These are phyloP conservation scores for Pterocles burchelli DNA, from an alignment of 2,113 vertebrate genomes.

Conservation along the genomic window DNA sequence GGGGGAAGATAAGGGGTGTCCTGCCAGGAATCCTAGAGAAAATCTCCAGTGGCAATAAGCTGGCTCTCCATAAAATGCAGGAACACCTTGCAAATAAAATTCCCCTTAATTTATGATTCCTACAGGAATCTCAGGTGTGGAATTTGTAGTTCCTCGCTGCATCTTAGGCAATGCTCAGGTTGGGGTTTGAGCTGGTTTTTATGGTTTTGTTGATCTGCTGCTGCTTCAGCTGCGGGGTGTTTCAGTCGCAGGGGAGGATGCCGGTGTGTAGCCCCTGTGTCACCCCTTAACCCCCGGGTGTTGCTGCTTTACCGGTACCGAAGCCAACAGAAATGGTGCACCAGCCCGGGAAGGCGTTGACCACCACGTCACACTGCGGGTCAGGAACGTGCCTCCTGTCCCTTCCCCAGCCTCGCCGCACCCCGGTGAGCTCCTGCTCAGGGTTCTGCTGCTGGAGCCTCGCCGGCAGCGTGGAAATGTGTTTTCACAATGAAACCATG, in stretches of 20 bases:
- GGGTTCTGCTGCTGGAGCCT: not conserved
- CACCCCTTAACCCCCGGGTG: not conserved
- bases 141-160: not conserved
- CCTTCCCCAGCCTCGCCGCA: rapidly evolving
- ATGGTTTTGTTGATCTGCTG: not conserved
- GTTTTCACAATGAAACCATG: not conserved
- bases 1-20: not conserved
- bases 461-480: rapidly evolving
- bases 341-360: not conserved
- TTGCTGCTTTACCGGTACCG: not conserved
- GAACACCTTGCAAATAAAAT: not conserved
- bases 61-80: not conserved
- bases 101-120: not conserved
- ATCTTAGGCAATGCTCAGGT: not conserved
- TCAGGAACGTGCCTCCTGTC: rapidly evolving
- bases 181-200: not conserved
- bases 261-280: not conserved
- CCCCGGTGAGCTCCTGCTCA: not conserved
- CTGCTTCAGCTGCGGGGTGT: not conserved
- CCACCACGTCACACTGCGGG: rapidly evolving
- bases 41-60: not conserved
- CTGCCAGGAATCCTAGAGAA: not conserved
- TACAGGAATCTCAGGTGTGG: not conserved
- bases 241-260: not conserved
- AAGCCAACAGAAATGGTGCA: not conserved